Evolutionary conservation across 2,888 invertebrate genomes (phyloP), one percentile per base, ranked within the genome.

Genomic region (Rhimphoctona megacephalus): DNA sequence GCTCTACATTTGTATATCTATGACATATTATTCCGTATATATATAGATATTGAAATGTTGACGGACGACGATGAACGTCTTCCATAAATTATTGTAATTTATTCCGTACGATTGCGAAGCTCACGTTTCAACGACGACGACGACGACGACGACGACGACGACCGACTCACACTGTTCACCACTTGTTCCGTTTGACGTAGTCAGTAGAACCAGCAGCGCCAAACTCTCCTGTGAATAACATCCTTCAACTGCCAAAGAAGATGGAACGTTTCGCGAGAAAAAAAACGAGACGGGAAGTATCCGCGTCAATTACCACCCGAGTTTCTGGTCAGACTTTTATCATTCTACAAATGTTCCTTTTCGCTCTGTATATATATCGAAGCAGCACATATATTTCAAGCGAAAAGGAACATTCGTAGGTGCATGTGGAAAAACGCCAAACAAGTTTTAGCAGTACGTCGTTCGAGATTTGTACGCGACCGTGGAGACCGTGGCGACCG

Each of bases 81-180:
- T 25, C 22, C 54, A 82, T 85, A 74, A 85, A 85, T 78, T 82
- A 85, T 79, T 85, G 85, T 82, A 85, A 85, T 85, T 79, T 81
- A 85, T 85, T 85, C 85, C 49, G 11, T 66, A 30, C 30, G 73
- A 85, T 79, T 72, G 73, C 57, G 46, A 30, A 64, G n/a, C 64
- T n/a, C 19, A 17, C 22, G 54, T 43, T 36, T 66, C 36, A 11
- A 67, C 67, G 67, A 39, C 39, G 39, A 39, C 39, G 39, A 39
- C 39, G 36, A 67, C 67, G 67, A 39, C 39, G 39, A 39, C 39
- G 39, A 39, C 39, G 36, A 36, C 36, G 36, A 36, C 0, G 43
- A 57, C 43, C 52, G 52, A 49, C 9, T 14, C 11, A 1, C 54
- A 11, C 39, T 19, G 36, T 39, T 33, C 69, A 36, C 36, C 36